Base-by-base conservation (phyloP, 1,140 invertebrate genomes). In the Eupristina koningsbergeri region DNA sequence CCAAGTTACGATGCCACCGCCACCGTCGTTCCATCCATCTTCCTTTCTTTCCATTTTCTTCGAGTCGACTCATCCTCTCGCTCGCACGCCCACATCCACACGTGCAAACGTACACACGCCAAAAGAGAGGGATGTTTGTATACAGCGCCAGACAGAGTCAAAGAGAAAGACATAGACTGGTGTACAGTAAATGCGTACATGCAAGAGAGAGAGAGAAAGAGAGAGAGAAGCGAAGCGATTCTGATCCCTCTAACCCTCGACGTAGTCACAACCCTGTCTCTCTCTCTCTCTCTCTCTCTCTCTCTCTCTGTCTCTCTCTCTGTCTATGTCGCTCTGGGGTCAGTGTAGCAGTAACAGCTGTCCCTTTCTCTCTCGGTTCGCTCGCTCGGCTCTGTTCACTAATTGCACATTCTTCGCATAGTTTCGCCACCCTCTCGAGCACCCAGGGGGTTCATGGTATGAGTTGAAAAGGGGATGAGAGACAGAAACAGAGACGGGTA, bases 371-470 rank as follows among this genome's bases (percentile, higher is more conserved):
- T 80, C 83, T 76, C 94, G 76, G 85, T 34, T 50, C 34, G 45
- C 75, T 74, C 31, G 73, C 81, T 83, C 81, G 75, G 93, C 93
- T 95, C 95, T 91, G 94, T 94, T 95, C 95, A 96, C 95, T 96
- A 96, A 96, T 96, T 96, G 95, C 95, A 95, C 95, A 96, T 96
- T 96, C 95, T 96, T 96, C 95, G 95, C 95, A 96, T 96, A 96
- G 95, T 96, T 96, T 96, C 95, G 94, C 94, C 94, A 94, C 90
- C 92, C 91, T 93, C 87, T 53, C 83, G 45, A 81, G 79, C 84
- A 5, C 63, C 45, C 53, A 92, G 93, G 67, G 79, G 80, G 79
- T 63, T n/a, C 61, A 8, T 29, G 64, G 83, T 67, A 50, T 73
- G 82, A 34, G 34, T 61, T 71, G 45, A 67, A 31, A 50, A 53